Conservation (phyloP, 2,797 vertebrate genomes). For the Martes flavigula region DNA sequence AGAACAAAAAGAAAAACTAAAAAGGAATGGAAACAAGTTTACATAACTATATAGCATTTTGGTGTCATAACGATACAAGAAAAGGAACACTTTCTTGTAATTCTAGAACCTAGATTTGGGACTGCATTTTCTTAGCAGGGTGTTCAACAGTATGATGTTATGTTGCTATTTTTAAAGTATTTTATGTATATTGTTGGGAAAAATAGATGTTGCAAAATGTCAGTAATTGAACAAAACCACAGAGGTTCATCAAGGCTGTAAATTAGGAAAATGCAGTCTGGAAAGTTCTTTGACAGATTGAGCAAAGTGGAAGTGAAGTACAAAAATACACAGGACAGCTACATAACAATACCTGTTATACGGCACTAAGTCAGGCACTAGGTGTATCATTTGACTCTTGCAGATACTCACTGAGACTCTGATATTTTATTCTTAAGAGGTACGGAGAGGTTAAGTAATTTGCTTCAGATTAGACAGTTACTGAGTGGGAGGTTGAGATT, state of each 20-base stretch:
- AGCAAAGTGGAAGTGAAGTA: constrained; percentile 32
- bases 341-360: neutral
- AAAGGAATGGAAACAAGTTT: constrained; percentile 21
- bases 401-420: neutral
- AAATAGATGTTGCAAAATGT: constrained; percentile 34
- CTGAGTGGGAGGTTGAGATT: neutral
- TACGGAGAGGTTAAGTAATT: constrained; percentile 13
- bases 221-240: neutral
- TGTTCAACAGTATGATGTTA: neutral
- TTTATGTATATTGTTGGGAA: neutral
- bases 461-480: neutral
- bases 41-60: neutral
- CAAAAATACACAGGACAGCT: neutral
- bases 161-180: constrained; percentile 34
- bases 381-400: neutral
- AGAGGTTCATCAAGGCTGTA: neutral
- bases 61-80: neutral
- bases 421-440: neutral
- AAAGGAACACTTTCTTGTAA: constrained; percentile 34
- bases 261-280: constrained; percentile 9
- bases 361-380: neutral
- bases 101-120: neutral
- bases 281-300: neutral
- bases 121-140: neutral
- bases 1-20: neutral